Conservation (phyloP, 2,888 invertebrate genomes). For the Proisotoma minuta region DNA sequence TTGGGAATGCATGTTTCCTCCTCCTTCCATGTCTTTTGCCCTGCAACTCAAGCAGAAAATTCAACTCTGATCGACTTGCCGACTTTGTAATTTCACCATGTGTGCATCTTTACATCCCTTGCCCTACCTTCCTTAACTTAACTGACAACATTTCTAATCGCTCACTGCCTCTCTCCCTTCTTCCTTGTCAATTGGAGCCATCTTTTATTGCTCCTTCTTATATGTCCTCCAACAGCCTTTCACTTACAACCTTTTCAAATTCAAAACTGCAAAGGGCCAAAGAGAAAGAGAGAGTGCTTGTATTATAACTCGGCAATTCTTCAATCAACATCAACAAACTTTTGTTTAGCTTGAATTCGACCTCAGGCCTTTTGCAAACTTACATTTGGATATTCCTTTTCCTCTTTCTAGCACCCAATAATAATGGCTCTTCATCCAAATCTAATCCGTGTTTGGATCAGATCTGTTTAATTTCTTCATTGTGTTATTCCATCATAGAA, state of each 20-base stretch:
- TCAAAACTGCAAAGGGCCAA: not conserved
- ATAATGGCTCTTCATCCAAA: not conserved
- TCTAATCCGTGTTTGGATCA: not conserved
- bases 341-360: conserved; percentile 6
- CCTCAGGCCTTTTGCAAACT: not conserved
- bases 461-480: not conserved
- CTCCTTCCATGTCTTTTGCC: conserved; percentile 16
- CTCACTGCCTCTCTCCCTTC: conserved; percentile 6
- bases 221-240: conserved; percentile 1
- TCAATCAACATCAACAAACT: conserved; percentile 5
- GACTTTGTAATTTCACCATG: conserved; percentile 43
- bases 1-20: conserved; percentile 38
- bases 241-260: not conserved
- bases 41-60: conserved; percentile 41
- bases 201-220: conserved; percentile 15
- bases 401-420: not conserved
- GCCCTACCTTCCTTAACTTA: conserved; percentile 6
- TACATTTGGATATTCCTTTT: not conserved
- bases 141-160: conserved; percentile 20
- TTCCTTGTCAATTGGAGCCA: conserved; percentile 13
- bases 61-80: conserved; percentile 46
- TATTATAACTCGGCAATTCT: not conserved
- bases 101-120: conserved; percentile 19
- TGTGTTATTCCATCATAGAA: not conserved
- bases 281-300: not conserved